These are phyloP conservation scores for Amphipyra berbera DNA, from an alignment of 2,888 invertebrate species.

Conservation along the genomic window DNA sequence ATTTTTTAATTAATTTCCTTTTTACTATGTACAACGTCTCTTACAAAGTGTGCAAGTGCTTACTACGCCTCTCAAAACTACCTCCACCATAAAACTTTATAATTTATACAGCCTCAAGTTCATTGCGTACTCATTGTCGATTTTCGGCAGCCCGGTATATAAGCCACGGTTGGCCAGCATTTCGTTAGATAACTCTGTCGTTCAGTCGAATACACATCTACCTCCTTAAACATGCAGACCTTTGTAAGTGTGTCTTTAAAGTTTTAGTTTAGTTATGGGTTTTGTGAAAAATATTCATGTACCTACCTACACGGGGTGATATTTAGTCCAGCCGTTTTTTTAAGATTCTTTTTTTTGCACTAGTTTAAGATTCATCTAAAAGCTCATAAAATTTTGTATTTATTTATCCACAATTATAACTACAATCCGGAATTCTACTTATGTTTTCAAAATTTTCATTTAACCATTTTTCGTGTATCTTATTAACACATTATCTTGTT, in stretches of 20 bases:
- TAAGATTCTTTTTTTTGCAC: neutral
- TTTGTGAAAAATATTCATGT: neutral
- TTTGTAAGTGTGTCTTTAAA: constrained; percentile 75
- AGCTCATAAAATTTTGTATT: too few relatives aligned
- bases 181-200: constrained; percentile 79
- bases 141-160: constrained; percentile 78
- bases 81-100: constrained; percentile 49
- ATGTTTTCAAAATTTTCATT: too few relatives aligned
- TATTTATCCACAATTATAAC: too few relatives aligned
- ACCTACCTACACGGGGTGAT: too few relatives aligned
- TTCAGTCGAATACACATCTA: constrained; percentile 63
- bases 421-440: too few relatives aligned
- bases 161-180: constrained; percentile 64
- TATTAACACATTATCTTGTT: constrained; percentile 5
- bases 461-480: too few relatives aligned
- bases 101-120: constrained; percentile 73
- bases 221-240: constrained; percentile 77
- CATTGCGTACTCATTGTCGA: constrained; percentile 76
- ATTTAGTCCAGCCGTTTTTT: too few relatives aligned
- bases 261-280: constrained; percentile 7
- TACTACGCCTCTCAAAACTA: constrained; percentile 13
- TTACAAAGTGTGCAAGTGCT: constrained; percentile 3
- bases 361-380: neutral
- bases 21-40: constrained; percentile 14
- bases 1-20: too few relatives aligned